Conservation (phyloP, 1,140 invertebrate species). For the Eulimnadia texana region DNA sequence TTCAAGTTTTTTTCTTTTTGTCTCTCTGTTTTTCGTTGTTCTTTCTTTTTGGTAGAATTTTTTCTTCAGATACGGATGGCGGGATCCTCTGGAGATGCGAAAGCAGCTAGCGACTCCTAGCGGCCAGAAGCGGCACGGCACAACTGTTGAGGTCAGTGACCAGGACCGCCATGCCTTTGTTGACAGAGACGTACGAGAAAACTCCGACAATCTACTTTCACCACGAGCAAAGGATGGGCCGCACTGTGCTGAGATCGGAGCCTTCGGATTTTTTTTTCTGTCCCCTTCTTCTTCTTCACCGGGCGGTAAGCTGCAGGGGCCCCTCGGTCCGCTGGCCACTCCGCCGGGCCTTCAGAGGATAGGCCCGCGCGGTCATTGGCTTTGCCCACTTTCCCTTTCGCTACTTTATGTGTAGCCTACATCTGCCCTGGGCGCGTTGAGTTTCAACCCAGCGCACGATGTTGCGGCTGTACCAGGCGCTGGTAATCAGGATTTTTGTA, state of each 20-base stretch:
- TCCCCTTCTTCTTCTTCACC: too few species aligned
- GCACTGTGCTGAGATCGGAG: too few species aligned
- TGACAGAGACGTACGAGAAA: neutral
- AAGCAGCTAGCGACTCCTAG: too few species aligned
- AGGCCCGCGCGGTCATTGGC: constrained; percentile 9
- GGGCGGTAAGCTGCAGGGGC: too few species aligned
- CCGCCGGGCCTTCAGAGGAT: too few species aligned
- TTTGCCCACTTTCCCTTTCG: constrained; percentile 13
- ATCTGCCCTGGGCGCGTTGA: neutral
- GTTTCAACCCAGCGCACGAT: too few species aligned
- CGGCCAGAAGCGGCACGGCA: too few species aligned
- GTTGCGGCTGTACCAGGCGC: too few species aligned
- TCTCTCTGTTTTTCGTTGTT: too few species aligned
- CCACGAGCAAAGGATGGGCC: neutral
- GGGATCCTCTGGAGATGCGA: neutral
- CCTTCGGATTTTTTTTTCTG: too few species aligned
- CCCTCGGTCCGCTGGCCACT: too few species aligned
- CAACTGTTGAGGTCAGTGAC: neutral
- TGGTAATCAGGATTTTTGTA: too few species aligned
- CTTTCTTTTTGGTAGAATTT: neutral
- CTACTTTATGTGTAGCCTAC: neutral
- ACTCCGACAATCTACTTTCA: neutral
- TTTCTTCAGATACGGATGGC: neutral
- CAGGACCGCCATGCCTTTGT: neutral
- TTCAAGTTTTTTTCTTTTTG: neutral